phyloP scores from a whole-genome alignment of 2,888 invertebrate species.

The Timema cristinae region DNA sequence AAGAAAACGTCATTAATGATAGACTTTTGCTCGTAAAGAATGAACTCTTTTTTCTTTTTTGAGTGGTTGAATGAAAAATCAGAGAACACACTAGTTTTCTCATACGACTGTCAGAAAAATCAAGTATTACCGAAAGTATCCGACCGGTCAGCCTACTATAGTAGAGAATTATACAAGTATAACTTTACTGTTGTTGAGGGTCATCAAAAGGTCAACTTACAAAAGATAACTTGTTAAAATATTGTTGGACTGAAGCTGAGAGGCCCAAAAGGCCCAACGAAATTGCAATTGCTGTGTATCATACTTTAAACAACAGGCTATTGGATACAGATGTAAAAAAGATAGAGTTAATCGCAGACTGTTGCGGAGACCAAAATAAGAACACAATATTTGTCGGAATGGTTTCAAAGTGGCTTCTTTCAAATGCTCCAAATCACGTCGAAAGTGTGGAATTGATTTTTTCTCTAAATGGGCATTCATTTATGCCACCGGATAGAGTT shows the following conservation, averaged over 20 bases:
- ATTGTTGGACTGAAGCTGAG: conserved; percentile 14
- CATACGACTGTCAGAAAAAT: conserved; percentile 15
- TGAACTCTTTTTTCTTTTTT: no score
- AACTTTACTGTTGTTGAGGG: conserved; percentile 11
- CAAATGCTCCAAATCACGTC: conserved; percentile 1
- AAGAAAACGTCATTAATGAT: background rate
- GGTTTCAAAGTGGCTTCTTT: background rate
- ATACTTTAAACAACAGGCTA: background rate
- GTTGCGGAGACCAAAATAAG: conserved; percentile 16
- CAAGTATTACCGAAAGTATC: background rate
- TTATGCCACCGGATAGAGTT: conserved; percentile 8
- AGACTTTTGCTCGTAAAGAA: no score
- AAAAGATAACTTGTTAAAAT: background rate
- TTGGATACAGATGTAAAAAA: background rate
- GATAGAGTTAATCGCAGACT: background rate
- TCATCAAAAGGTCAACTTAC: background rate
- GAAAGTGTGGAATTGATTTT: conserved; percentile 4
- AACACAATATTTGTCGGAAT: conserved; percentile 11
- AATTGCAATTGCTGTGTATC: conserved; percentile 19
- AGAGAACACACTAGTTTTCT: background rate
- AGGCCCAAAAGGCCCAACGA: conserved; percentile 11
- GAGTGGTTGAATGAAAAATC: conserved; percentile 12
- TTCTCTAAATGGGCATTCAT: conserved; percentile 9
- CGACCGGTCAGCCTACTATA: conserved; percentile 12
- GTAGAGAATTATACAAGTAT: conserved; percentile 1